These are phyloP conservation scores for Paedocypris micromegethes DNA, from an alignment of 2,797 vertebrate genomes.

Conservation along the genomic window DNA sequence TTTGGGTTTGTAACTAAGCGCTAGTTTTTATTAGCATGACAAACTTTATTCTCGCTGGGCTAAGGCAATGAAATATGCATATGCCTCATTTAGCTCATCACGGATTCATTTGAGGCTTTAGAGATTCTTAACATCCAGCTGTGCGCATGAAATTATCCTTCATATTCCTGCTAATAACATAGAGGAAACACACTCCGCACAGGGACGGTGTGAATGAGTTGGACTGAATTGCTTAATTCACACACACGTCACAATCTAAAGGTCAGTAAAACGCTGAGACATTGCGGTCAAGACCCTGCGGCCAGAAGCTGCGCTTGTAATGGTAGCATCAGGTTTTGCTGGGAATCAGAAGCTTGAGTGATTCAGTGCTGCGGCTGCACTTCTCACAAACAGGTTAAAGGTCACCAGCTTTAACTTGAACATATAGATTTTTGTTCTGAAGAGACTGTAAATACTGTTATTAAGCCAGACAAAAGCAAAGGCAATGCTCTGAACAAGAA, in stretches of 20 bases:
- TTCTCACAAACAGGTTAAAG: neutral
- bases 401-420: slow-evolving; percentile 3
- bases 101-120: slow-evolving; percentile 18
- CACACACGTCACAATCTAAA: neutral
- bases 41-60: slow-evolving; percentile 16
- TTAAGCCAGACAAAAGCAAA: no score
- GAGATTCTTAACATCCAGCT: slow-evolving; percentile 12
- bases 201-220: slow-evolving; percentile 14
- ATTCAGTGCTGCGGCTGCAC: neutral
- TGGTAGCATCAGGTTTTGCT: no score
- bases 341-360: no score
- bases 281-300: neutral
- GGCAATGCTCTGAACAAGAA: no score
- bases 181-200: neutral
- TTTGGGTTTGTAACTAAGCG: neutral
- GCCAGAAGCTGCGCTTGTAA: no score
- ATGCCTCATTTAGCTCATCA: slow-evolving; percentile 12
- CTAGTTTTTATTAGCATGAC: slow-evolving; percentile 29
- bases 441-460: no score
- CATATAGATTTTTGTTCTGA: no score
- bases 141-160: slow-evolving; percentile 17
- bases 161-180: slow-evolving; percentile 3
- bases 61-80: slow-evolving; percentile 12
- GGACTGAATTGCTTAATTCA: neutral
- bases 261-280: neutral